These are phyloP conservation scores for Aphrophora alni DNA, from an alignment of 2,888 invertebrate species.

Conservation along the genomic window DNA sequence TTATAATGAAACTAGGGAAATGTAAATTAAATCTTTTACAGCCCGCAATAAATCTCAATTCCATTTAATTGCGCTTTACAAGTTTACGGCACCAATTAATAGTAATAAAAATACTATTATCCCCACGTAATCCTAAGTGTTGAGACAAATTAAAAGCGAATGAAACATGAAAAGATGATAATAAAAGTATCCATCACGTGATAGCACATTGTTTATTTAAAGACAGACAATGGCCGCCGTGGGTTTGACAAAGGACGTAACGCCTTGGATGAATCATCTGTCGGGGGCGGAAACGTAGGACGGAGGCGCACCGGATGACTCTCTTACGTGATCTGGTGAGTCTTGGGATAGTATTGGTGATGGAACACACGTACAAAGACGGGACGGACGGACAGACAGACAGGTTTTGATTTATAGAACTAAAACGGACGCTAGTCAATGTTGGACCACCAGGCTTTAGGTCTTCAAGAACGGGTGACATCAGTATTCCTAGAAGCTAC, in stretches of 20 bases:
- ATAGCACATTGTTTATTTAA: background rate
- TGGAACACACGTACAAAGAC: background rate
- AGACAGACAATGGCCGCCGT: background rate
- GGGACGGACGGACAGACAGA: background rate
- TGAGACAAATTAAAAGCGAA: background rate
- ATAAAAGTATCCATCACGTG: background rate
- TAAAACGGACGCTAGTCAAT: background rate
- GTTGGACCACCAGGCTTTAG: background rate
- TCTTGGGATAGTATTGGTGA: background rate
- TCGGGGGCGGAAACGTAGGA: conserved; percentile 9
- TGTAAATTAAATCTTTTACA: background rate
- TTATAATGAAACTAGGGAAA: background rate
- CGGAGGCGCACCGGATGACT: background rate
- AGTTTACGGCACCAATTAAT: background rate
- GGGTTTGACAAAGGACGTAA: background rate
- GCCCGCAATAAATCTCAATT: background rate
- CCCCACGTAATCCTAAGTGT: background rate
- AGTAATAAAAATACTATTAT: background rate
- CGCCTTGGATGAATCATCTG: background rate
- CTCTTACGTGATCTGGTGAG: background rate
- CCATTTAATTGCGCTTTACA: background rate
- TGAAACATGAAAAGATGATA: background rate
- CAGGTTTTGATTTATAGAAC: conserved; percentile 3
- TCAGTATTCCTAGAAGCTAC: background rate
- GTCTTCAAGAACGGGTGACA: background rate